Conservation (phyloP, 2,888 invertebrate species). For the Meghimatium bilineatum region DNA sequence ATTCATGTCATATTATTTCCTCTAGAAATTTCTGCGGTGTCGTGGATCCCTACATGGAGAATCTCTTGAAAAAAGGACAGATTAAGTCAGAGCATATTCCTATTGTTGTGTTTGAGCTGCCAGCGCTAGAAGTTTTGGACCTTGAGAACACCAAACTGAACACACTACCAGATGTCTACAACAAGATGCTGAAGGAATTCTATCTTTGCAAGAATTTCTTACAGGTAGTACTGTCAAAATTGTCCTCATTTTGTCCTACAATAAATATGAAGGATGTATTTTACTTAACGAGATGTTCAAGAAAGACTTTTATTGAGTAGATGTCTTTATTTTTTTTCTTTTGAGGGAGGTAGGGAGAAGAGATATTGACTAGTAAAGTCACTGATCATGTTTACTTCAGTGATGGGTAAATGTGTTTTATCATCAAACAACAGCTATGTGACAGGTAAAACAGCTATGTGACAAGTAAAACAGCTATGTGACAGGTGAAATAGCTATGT, state of each 20-base stretch:
- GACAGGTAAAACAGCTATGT: too few relatives aligned
- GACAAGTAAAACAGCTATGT: too few relatives aligned
- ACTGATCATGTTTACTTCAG: too few relatives aligned
- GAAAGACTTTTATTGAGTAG: too few relatives aligned
- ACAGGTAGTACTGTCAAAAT: conserved; percentile 46
- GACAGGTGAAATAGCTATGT: too few relatives aligned
- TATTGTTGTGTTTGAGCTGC: conserved; percentile 75
- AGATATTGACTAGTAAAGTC: too few relatives aligned
- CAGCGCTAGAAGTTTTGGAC: conserved; percentile 72
- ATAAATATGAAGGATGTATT: too few relatives aligned
- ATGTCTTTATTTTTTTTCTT: too few relatives aligned
- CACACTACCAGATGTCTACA: conserved; percentile 71
- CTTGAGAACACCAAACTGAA: conserved; percentile 76
- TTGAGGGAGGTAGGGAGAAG: too few relatives aligned
- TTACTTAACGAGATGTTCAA: too few relatives aligned
- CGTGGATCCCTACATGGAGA: conserved; percentile 76
- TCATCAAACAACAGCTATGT: too few relatives aligned
- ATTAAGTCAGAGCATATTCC: conserved; percentile 77
- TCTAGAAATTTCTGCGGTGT: conserved; percentile 69
- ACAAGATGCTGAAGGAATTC: conserved; percentile 67
- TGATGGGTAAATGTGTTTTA: too few relatives aligned
- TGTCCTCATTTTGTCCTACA: neutral
- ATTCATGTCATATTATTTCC: neutral
- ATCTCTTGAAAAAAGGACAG: conserved; percentile 71
- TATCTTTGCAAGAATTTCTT: conserved; percentile 73